Evolutionary conservation across 1,140 invertebrate species (phyloP).

Genomic region (Lucilia sericata): DNA sequence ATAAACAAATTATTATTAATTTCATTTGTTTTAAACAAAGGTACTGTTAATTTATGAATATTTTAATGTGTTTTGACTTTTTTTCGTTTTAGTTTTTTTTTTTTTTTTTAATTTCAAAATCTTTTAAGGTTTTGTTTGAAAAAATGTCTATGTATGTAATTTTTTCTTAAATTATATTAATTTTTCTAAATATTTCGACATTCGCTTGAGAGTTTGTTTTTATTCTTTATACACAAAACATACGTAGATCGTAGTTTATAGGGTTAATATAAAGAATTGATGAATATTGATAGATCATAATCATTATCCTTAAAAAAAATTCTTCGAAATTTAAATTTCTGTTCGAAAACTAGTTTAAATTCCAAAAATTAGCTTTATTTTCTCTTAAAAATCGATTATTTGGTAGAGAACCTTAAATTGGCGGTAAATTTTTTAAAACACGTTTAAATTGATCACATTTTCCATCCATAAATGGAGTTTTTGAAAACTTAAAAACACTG

Average conservation of each 20-base stretch:
- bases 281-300: background rate
- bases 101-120: background rate
- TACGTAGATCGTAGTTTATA: background rate
- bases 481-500: too few species aligned
- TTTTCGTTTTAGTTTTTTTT: background rate
- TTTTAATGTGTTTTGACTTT: background rate
- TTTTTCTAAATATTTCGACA: constrained; percentile 7
- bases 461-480: too few species aligned
- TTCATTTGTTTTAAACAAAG: constrained; percentile 65
- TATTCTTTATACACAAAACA: background rate
- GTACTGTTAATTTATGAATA: constrained; percentile 64
- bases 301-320: too few species aligned
- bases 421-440: too few species aligned
- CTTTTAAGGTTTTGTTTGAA: background rate
- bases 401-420: too few species aligned
- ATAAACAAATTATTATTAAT: constrained; percentile 33
- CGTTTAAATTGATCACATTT: too few species aligned
- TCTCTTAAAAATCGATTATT: too few species aligned
- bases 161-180: background rate
- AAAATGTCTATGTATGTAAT: background rate
- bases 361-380: too few species aligned
- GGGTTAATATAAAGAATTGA: background rate
- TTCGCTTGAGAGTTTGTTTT: background rate
- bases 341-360: too few species aligned
- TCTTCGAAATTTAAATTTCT: too few species aligned